phyloP scores from a whole-genome alignment of 2,113 vertebrate genomes.

The Malurus alboscapulatus region DNA sequence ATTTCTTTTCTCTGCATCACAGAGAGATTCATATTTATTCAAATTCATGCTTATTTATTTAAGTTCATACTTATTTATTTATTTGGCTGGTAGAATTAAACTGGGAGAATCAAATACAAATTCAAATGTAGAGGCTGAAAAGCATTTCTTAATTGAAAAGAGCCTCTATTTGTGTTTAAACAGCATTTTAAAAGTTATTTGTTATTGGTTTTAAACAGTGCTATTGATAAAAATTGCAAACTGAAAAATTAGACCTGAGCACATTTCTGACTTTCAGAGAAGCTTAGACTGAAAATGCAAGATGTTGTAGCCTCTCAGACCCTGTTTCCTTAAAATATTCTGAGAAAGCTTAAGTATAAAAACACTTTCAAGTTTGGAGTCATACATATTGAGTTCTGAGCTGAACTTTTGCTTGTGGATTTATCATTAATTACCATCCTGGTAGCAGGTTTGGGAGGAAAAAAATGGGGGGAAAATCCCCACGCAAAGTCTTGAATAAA shows the following conservation, averaged over 20 bases:
- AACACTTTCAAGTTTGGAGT: neutral
- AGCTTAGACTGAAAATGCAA: neutral
- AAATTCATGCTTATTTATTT: neutral
- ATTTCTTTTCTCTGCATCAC: neutral
- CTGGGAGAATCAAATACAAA: neutral
- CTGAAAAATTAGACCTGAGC: neutral
- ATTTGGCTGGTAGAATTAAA: neutral
- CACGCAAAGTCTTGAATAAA: neutral
- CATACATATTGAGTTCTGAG: rapidly evolving
- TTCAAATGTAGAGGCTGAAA: neutral
- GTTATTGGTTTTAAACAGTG: neutral
- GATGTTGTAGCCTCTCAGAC: neutral
- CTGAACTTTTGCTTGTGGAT: neutral
- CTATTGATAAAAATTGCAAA: neutral
- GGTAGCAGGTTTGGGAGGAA: neutral
- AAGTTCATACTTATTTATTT: neutral
- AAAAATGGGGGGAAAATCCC: rapidly evolving
- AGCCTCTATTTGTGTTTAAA: neutral
- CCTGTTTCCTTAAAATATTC: neutral
- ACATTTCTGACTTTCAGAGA: neutral
- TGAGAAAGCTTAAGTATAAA: neutral
- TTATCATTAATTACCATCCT: neutral
- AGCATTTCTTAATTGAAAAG: neutral
- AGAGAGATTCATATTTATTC: neutral
- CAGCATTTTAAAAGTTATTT: rapidly evolving